Conservation (phyloP, 2,797 vertebrate genomes). For the Coendou prehensilis region DNA sequence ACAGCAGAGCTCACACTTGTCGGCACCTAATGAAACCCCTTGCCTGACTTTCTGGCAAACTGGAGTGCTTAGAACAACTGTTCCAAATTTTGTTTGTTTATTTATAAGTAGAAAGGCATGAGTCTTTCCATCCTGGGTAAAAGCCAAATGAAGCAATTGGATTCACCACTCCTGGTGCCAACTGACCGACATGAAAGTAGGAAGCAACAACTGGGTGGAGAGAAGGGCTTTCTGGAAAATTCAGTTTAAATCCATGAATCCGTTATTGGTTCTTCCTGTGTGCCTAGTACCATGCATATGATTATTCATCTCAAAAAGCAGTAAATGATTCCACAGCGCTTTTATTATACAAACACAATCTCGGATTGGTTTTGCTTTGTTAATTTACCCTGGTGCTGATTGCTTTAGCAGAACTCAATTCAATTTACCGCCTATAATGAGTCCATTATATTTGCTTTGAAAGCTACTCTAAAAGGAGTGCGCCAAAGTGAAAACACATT, state of each 20-base stretch:
- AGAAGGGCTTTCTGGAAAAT: background rate
- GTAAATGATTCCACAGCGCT: background rate
- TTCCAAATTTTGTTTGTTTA: slow-evolving; percentile 12
- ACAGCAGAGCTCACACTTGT: background rate
- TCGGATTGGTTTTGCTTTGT: background rate
- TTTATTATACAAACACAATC: background rate
- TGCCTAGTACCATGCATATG: too few relatives aligned
- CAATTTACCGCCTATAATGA: slow-evolving; percentile 47
- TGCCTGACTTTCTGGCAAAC: background rate
- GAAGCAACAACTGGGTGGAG: background rate
- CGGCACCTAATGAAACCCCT: background rate
- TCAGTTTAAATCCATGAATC: background rate
- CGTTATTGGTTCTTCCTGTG: background rate
- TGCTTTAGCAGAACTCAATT: background rate
- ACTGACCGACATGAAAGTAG: background rate
- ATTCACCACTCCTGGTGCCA: background rate
- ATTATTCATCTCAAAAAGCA: background rate
- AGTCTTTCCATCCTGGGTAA: background rate
- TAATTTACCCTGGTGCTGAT: background rate
- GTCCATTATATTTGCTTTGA: slow-evolving; percentile 57
- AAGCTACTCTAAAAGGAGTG: slow-evolving; percentile 51
- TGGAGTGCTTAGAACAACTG: background rate
- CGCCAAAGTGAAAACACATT: slow-evolving; percentile 48
- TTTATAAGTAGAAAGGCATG: slow-evolving; percentile 27
- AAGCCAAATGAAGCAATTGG: background rate